phyloP scores from a whole-genome alignment of 2,113 vertebrate genomes.

The Eclectus roratus region DNA sequence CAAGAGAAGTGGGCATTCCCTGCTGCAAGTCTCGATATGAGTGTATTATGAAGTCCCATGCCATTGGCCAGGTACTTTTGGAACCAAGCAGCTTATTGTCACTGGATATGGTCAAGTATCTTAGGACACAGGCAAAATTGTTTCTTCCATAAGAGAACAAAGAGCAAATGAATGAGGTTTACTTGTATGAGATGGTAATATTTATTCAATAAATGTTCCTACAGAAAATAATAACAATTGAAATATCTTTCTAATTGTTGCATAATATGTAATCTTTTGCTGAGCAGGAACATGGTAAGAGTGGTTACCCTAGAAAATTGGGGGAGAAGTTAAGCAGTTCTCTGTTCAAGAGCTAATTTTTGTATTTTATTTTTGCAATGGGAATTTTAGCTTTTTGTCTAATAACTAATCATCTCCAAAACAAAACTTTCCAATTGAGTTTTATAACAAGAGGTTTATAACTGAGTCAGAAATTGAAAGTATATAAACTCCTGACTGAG shows the following conservation, averaged over 20 bases:
- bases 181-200: not conserved
- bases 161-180: not conserved
- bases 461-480: not conserved
- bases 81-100: not conserved
- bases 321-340: not conserved
- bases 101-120: not conserved
- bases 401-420: not conserved
- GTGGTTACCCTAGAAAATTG: not conserved
- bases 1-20: not conserved
- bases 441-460: not conserved
- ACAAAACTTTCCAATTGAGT: not conserved
- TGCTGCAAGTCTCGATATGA: not conserved
- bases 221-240: not conserved
- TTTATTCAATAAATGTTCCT: not conserved
- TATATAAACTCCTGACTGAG: not conserved
- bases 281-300: not conserved
- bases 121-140: not conserved
- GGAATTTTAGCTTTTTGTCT: not conserved
- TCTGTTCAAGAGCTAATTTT: not conserved
- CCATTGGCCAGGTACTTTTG: not conserved
- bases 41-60: not conserved
- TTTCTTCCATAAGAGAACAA: not conserved
- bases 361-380: not conserved
- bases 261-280: not conserved
- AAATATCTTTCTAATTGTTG: not conserved